Percentiles rank a stretch among this genome's conserved stretches.
phyloP scores from a whole-genome alignment of 1,140 invertebrate genomes.

The Chelonus insularis region DNA sequence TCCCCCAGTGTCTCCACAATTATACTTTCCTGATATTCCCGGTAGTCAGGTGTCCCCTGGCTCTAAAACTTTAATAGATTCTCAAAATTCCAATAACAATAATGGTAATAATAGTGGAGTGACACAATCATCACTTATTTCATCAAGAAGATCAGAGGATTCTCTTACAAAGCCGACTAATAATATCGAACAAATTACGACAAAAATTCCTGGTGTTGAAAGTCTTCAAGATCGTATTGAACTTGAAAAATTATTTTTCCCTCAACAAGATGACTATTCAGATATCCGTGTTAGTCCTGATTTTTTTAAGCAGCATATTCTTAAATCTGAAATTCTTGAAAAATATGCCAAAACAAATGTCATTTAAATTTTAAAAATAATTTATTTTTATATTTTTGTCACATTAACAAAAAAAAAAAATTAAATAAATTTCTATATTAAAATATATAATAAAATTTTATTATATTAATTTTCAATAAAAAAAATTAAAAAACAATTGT shows the following conservation, averaged over 20 bases:
- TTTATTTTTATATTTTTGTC: too few species aligned
- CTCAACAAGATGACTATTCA: conserved; percentile 27
- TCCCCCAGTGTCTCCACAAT: too few species aligned
- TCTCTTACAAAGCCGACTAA: neutral
- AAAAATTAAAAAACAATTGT: too few species aligned
- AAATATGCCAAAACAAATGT: conserved; percentile 10
- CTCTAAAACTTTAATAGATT: neutral
- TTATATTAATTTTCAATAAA: too few species aligned
- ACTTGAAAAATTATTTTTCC: conserved; percentile 21
- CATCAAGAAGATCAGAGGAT: neutral
- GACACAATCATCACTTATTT: neutral
- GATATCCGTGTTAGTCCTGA: conserved; percentile 30
- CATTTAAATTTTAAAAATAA: conserved; percentile 15
- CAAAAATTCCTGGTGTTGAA: conserved; percentile 3
- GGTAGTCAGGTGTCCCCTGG: too few species aligned
- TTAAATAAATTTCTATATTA: too few species aligned
- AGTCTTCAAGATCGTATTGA: conserved; percentile 17
- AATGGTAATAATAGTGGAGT: neutral
- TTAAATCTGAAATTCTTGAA: conserved; percentile 9
- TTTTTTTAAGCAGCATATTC: conserved; percentile 18
- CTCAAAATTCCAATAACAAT: conserved; percentile 18
- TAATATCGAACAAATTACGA: neutral
- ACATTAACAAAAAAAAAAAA: too few species aligned
- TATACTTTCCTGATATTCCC: too few species aligned
- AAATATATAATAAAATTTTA: too few species aligned